Evolutionary conservation across 2,113 vertebrate genomes (phyloP), one percentile per base, ranked within the genome.

Genomic region (Ctenodactylus gundi): DNA sequence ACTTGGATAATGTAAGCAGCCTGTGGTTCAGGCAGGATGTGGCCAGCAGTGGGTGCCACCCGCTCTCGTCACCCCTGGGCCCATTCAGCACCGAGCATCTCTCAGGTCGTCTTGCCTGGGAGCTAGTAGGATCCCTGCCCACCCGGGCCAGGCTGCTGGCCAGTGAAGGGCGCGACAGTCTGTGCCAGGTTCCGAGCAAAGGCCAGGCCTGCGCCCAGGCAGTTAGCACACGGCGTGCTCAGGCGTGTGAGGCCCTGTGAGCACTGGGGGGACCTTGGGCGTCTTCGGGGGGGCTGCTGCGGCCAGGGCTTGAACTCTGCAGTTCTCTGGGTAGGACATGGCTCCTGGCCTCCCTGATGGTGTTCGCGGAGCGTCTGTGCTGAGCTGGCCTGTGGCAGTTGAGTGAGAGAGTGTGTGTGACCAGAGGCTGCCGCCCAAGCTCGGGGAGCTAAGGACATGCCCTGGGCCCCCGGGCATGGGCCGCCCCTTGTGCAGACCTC

Each of bases 261-360:
- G 75, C 29, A 15, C 31, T 6, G 62, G 36, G 44, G 23, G 4
- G 2, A 0, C 41, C n/a, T 13, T 78, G n/a, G 18, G 53, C 62
- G 27, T 78, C 80, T 36, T 88, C 10, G 39, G n/a, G 60, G 72
- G n/a, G 8, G n/a, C 3, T 20, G 64, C 21, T 27, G 49, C 51
- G 29, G 13, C n/a, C 31, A 4, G 12, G 20, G 23, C 34, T 49
- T 55, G 17, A 65, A 39, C 70, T 25, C 6, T 27, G 15, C 34
- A 3, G 23, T 62, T 12, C 12, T 29, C 14, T 2, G 5, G 64
- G 34, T 46, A 44, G 51, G 14, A 75, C 57, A 1, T 29, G 46
- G 14, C 17, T 15, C 25, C 31, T 9, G 1, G 0, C 7, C 34
- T 31, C 11, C 46, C 34, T 6, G 20, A 0, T 15, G n/a, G 17